phyloP scores from a whole-genome alignment of 2,113 vertebrate species.

The Mastomys coucha region DNA sequence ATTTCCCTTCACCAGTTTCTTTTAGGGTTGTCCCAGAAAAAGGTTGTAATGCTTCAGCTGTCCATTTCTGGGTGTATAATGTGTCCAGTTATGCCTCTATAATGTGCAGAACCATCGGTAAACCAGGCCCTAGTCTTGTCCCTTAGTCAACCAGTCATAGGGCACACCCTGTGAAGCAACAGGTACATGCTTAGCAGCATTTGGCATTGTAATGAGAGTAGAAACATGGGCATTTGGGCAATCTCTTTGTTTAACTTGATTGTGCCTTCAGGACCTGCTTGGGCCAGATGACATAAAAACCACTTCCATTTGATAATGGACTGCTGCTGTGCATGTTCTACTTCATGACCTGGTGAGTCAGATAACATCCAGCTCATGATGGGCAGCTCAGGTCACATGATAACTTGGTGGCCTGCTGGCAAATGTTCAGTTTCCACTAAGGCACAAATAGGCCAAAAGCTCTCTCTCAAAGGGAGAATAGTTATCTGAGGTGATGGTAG shows the following conservation, averaged over 20 bases:
- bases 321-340: not conserved
- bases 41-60: not conserved
- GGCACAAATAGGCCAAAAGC: too few relatives aligned
- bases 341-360: not conserved
- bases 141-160: not conserved
- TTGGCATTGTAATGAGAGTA: not conserved
- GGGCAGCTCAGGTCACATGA: not conserved
- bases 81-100: too few relatives aligned
- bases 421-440: not conserved
- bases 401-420: not conserved
- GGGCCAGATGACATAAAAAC: not conserved
- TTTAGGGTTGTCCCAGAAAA: not conserved
- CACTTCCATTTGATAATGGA: not conserved
- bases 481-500: not conserved
- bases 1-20: not conserved
- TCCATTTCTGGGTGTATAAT: not conserved
- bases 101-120: not conserved
- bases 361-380: not conserved
- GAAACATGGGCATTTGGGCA: not conserved
- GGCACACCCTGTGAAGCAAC: not conserved
- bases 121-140: not conserved
- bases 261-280: not conserved
- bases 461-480: not conserved
- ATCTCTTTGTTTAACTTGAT: not conserved
- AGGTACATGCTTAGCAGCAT: not conserved